Base-by-base conservation (phyloP, 2,113 vertebrate species). In the Hiodon alosoides region DNA sequence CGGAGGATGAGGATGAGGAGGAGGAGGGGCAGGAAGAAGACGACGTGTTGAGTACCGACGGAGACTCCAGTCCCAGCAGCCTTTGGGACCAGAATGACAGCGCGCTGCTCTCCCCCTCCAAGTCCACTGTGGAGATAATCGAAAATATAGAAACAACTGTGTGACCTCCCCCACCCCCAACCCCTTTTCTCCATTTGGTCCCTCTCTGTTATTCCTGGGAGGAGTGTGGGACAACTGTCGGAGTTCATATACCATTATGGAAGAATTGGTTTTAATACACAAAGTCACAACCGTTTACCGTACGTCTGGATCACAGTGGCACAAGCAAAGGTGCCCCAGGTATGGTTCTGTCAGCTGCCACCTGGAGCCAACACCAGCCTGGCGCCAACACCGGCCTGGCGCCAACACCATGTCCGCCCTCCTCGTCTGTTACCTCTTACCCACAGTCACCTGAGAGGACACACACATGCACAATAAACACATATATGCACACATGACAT, bases 81-180 rank as follows among this genome's bases (percentile, higher is more conserved):
- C 93, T 95, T 79, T 98, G 96, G 95, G 96, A 95, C 48, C 95
- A 95, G 0, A 95, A 98, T 0, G 94, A 97, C 31, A 94, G 94
- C 84, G 90, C 92, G 3, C 90, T 98, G 17, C 88, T 98, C 5
- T 97, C 94, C 0, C 96, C 96, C 0, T 98, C 96, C 0, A 96
- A 95, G 86, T 96, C 96, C 0, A 93, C 93, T 72, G 90, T 98
- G 89, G 96, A 98, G 82, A 95, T 98, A 88, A 98, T 98, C 0
- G 96, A 98, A 86, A 98, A 97, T 72, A 98, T 98, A 75, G 96
- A 98, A 90, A 98, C 96, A 84, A 98, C 95, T 64, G 96, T 98
- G 86, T 98, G 90, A 95, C 78, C 52, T 5, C 5, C 53, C 7
- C 59, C n/a, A n/a, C n/a, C 8, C 4, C 52, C 50, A 5, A 46